Percentiles rank a stretch among this genome's conserved stretches.
These are phyloP conservation scores for Nephrotoma flavescens DNA, from an alignment of 2,888 invertebrate genomes.

Conservation along the genomic window DNA sequence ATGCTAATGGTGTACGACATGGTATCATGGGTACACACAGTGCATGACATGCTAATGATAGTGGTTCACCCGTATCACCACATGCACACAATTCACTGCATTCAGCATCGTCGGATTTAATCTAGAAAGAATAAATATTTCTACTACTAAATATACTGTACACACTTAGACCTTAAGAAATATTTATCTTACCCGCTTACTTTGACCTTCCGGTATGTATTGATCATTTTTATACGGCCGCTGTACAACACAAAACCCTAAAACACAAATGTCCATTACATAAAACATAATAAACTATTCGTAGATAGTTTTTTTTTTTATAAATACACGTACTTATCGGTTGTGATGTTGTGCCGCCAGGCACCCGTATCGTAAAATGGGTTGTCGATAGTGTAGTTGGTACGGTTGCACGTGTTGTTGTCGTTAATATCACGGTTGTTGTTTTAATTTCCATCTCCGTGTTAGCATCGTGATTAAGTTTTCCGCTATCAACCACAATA, in stretches of 20 bases:
- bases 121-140: neutral
- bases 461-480: neutral
- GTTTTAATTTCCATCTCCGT: conserved; percentile 19
- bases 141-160: neutral
- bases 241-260: conserved; percentile 70
- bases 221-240: conserved; percentile 71
- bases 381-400: conserved; percentile 37
- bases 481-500: neutral
- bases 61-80: conserved; percentile 39
- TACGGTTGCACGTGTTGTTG: conserved; percentile 38
- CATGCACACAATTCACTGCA: conserved; percentile 85
- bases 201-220: conserved; percentile 72
- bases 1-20: conserved; percentile 75
- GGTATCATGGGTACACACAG: conserved; percentile 77
- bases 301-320: too few species aligned
- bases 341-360: neutral
- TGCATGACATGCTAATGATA: conserved; percentile 69
- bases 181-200: conserved; percentile 53
- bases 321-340: neutral
- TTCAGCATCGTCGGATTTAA: conserved; percentile 61
- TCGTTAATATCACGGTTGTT: conserved; percentile 39
- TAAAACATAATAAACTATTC: neutral
- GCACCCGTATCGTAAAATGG: conserved; percentile 18
- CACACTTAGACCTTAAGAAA: neutral
- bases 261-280: conserved; percentile 1